These are phyloP conservation scores for Parasteatoda lunata DNA, from an alignment of 2,888 invertebrate species.

Conservation along the genomic window DNA sequence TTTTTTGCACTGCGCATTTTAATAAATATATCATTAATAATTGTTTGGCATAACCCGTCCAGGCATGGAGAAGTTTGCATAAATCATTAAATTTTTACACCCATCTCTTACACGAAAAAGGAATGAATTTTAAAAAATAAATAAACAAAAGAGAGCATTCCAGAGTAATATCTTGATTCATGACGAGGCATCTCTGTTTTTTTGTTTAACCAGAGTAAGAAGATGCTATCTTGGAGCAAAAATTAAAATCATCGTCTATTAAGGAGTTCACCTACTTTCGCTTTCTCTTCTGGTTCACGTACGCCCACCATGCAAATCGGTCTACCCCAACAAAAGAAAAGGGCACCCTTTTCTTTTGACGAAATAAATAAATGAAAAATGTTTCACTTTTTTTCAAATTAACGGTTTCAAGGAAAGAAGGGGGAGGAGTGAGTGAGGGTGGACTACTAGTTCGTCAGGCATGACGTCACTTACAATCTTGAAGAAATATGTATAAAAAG, in stretches of 20 bases:
- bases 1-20: too few relatives aligned
- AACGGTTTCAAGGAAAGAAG: conserved; percentile 20
- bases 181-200: too few relatives aligned
- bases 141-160: background rate
- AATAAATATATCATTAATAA: too few relatives aligned
- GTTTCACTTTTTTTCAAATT: conserved; percentile 26
- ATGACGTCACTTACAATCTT: conserved; percentile 47
- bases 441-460: background rate
- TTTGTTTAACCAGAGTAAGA: background rate
- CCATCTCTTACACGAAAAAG: too few relatives aligned
- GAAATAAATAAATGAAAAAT: conserved; percentile 22
- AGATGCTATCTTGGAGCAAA: background rate
- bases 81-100: too few relatives aligned
- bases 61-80: too few relatives aligned
- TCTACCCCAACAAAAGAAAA: conserved; percentile 35
- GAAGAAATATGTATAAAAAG: conserved; percentile 41
- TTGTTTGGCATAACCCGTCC: too few relatives aligned
- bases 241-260: conserved; percentile 5
- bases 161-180: background rate
- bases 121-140: too few relatives aligned
- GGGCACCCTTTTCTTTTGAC: background rate
- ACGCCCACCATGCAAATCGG: background rate
- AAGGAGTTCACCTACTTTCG: conserved; percentile 44
- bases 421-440: conserved; percentile 36
- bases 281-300: background rate